Percentiles rank a stretch among this genome's conserved stretches.
Evolutionary conservation across 2,888 invertebrate genomes (phyloP).

Genomic region (Aphodius sticticus): DNA sequence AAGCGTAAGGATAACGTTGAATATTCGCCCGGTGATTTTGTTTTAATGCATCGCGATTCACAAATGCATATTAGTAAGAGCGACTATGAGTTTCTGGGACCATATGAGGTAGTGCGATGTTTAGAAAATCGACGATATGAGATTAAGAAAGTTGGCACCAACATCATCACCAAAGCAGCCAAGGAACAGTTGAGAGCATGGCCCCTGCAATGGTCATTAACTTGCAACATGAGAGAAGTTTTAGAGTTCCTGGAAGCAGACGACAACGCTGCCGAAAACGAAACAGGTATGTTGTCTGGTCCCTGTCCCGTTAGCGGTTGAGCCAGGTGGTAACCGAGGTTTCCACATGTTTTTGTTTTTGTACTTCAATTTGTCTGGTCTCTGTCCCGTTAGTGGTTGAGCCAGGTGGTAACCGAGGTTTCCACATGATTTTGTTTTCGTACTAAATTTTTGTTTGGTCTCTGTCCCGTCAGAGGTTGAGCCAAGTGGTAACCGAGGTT

Average conservation of each 20-base stretch:
- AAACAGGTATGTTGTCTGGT: background rate
- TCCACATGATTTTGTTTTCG: no score
- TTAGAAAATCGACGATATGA: slow-evolving; percentile 7
- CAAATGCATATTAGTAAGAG: slow-evolving; percentile 41
- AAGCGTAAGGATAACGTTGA: slow-evolving; percentile 38
- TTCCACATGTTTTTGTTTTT: no score
- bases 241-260: slow-evolving; percentile 6
- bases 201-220: slow-evolving; percentile 1
- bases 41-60: slow-evolving; percentile 42
- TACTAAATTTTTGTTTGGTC: no score
- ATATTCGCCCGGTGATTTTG: slow-evolving; percentile 40
- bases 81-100: slow-evolving; percentile 12
- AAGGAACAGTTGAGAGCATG: background rate
- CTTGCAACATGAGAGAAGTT: background rate
- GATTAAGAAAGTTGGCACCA: slow-evolving; percentile 9
- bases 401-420: no score
- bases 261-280: background rate
- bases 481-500: background rate
- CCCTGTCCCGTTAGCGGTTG: no score
- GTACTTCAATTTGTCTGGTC: no score
- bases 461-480: no score
- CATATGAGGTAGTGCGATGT: background rate
- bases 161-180: slow-evolving; percentile 14
- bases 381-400: no score
- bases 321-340: no score